phyloP scores from a whole-genome alignment of 2,888 invertebrate genomes.

The Heterodera filipjevi region DNA sequence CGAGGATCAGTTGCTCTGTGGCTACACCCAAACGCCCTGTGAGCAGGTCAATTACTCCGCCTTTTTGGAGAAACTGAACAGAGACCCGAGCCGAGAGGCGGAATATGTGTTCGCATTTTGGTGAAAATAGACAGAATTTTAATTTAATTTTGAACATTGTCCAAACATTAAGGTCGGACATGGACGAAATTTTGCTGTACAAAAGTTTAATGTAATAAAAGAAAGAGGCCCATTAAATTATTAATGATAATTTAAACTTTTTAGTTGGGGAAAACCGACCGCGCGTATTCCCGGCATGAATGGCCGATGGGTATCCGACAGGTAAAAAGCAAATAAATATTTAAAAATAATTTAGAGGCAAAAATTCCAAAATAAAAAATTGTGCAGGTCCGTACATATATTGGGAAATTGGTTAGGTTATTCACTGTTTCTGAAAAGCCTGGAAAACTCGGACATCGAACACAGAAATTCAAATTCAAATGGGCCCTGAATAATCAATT shows the following conservation, averaged over 20 bases:
- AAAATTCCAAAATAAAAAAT: neutral
- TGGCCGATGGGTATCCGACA: constrained; percentile 61
- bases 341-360: neutral
- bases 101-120: constrained; percentile 64
- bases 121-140: constrained; percentile 48
- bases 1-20: constrained; percentile 58
- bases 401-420: too few species aligned
- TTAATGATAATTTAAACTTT: neutral
- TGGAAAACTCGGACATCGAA: too few species aligned
- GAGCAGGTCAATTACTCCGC: constrained; percentile 62
- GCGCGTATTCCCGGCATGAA: constrained; percentile 62
- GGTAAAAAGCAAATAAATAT: neutral
- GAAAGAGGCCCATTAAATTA: neutral
- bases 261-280: constrained; percentile 62
- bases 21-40: constrained; percentile 60
- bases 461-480: too few species aligned
- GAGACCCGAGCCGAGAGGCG: constrained; percentile 55
- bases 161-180: constrained; percentile 38
- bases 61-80: constrained; percentile 61
- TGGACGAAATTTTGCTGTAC: constrained; percentile 61
- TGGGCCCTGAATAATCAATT: too few species aligned
- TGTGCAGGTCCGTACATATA: too few species aligned
- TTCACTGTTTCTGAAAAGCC: too few species aligned
- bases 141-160: constrained; percentile 2
- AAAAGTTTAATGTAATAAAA: constrained; percentile 52